phyloP scores from a whole-genome alignment of 2,797 vertebrate species.

The Poeciliopsis paucimaculata region DNA sequence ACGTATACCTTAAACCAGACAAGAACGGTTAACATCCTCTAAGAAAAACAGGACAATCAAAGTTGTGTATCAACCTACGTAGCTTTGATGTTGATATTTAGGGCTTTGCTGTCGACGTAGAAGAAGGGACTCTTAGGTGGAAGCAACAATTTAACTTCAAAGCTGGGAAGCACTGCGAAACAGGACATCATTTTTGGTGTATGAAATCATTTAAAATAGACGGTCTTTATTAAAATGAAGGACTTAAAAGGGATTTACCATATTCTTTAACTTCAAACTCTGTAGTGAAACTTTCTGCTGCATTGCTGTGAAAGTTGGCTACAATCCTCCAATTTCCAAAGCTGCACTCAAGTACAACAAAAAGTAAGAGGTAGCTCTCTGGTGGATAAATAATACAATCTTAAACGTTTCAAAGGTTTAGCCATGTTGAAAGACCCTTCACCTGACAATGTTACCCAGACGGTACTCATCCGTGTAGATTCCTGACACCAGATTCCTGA shows the following conservation, averaged over 20 bases:
- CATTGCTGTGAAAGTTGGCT: slow-evolving; percentile 73
- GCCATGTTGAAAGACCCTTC: neutral
- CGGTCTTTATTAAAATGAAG: neutral
- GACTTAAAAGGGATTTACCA: slow-evolving; percentile 64
- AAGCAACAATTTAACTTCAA: slow-evolving; percentile 72
- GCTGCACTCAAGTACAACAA: slow-evolving; percentile 61
- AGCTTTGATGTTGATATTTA: slow-evolving; percentile 64
- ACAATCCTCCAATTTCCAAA: slow-evolving; percentile 82
- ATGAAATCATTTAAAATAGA: fast-evolving
- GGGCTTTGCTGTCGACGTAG: slow-evolving; percentile 51
- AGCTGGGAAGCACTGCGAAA: slow-evolving; percentile 78
- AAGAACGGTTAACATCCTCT: neutral
- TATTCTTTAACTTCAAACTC: slow-evolving; percentile 91
- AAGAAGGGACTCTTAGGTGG: slow-evolving; percentile 53
- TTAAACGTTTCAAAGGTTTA: neutral
- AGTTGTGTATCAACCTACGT: slow-evolving; percentile 53
- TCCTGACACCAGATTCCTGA: neutral
- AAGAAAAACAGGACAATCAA: slow-evolving; percentile 2
- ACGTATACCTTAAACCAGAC: slow-evolving; percentile 68
- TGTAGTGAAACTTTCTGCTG: slow-evolving; percentile 73
- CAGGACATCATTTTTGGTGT: neutral
- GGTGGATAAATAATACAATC: neutral
- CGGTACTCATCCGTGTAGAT: neutral
- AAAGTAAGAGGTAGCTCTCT: neutral
- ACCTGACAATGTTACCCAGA: slow-evolving; percentile 14